Evolutionary conservation across 2,113 vertebrate genomes (phyloP).

Genomic region (Nothoprocta pentlandii): DNA sequence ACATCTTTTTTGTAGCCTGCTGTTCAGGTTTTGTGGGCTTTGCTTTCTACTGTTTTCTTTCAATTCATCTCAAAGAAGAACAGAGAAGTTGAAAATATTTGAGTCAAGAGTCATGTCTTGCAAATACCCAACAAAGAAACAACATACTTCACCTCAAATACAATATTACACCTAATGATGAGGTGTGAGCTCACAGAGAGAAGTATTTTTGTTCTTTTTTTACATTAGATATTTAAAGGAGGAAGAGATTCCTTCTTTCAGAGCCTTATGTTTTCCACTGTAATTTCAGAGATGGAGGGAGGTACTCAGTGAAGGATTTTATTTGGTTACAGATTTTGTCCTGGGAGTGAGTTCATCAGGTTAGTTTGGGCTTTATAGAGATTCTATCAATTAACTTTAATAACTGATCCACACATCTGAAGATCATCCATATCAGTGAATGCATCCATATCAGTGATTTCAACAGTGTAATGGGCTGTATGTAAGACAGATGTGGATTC

Average conservation of each 20-base stretch:
- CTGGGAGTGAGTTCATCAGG: not conserved
- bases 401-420: not conserved
- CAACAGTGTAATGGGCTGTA: not conserved
- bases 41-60: not conserved
- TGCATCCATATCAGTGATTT: not conserved
- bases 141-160: not conserved
- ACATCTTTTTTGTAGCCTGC: not conserved
- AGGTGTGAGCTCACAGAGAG: not conserved
- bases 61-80: not conserved
- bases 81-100: not conserved
- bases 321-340: not conserved
- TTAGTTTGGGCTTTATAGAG: not conserved
- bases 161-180: not conserved
- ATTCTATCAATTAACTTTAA: not conserved
- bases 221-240: not conserved
- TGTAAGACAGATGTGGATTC: not conserved
- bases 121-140: not conserved
- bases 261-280: not conserved
- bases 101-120: not conserved
- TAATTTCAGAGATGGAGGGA: not conserved
- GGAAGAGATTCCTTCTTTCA: not conserved
- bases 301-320: not conserved
- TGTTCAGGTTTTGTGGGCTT: not conserved
- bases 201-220: not conserved
- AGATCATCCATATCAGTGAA: not conserved